These are phyloP conservation scores for Pangasius mekongensis DNA, from an alignment of 2,797 vertebrate genomes.

Conservation along the genomic window DNA sequence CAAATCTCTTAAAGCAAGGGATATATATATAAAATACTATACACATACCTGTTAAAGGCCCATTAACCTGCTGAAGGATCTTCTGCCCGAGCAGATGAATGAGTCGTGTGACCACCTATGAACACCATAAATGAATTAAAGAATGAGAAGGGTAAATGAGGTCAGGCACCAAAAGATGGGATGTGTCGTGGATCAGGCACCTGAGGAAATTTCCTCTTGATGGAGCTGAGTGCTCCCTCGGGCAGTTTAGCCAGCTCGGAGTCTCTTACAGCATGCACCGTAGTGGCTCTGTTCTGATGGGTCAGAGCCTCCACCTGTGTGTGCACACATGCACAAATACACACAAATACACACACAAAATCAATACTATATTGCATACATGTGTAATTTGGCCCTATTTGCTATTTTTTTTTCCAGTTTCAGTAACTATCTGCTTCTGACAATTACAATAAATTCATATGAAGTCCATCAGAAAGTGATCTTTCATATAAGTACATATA, in stretches of 20 bases:
- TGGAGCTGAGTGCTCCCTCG: conserved; percentile 88
- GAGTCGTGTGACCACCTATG: conserved; percentile 91
- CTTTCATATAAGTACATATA: not conserved
- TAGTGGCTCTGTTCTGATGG: conserved; percentile 90
- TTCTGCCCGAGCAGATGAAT: conserved; percentile 94
- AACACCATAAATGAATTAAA: conserved; percentile 26
- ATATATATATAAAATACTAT: not conserved
- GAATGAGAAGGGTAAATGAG: not conserved
- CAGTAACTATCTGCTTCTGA: not conserved
- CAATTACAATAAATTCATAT: not conserved
- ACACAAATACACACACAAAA: not conserved
- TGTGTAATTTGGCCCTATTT: not conserved
- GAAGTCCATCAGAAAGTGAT: not conserved
- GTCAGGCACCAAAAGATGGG: not conserved
- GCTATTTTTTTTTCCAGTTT: not conserved
- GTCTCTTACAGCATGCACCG: conserved; percentile 91
- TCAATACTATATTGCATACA: not conserved
- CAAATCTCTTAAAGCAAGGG: not conserved
- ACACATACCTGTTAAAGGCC: conserved; percentile 76
- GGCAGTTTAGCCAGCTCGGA: conserved; percentile 96
- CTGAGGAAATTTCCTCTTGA: conserved; percentile 95
- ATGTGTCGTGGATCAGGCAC: conserved; percentile 62
- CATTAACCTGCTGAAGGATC: conserved; percentile 91
- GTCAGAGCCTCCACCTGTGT: conserved; percentile 91
- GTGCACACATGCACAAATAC: not conserved